Evolutionary conservation across 1,140 invertebrate genomes (phyloP).

Genomic region (Steinernema khuongi): DNA sequence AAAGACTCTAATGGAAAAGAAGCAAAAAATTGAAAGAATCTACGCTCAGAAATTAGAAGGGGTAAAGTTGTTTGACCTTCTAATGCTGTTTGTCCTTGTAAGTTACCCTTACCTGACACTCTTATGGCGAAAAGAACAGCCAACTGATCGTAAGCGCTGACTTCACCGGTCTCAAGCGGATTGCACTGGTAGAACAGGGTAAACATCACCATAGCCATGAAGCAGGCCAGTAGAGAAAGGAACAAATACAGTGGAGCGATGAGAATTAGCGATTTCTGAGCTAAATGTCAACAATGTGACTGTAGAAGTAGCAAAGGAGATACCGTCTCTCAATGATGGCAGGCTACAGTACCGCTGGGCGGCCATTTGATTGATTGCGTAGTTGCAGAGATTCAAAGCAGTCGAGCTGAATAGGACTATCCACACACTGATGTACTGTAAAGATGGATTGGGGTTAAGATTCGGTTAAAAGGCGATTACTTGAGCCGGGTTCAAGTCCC

Average conservation of each 20-base stretch:
- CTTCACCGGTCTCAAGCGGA: not conserved
- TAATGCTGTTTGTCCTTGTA: not conserved
- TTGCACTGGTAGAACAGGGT: not conserved
- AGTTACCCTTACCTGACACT: not conserved
- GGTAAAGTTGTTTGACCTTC: too few species aligned
- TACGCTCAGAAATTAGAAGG: too few species aligned
- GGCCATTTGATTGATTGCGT: not conserved
- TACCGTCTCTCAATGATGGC: not conserved
- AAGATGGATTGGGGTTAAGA: not conserved
- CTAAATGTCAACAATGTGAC: conserved; percentile 37
- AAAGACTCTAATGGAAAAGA: too few species aligned
- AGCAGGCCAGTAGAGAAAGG: not conserved
- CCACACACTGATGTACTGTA: conserved; percentile 4
- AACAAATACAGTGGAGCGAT: conserved; percentile 25
- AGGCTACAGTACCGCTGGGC: not conserved
- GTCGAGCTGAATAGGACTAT: not conserved
- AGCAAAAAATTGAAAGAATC: too few species aligned
- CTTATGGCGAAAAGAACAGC: not conserved
- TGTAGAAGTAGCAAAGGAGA: conserved; percentile 33
- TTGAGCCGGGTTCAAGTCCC: not conserved
- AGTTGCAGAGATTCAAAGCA: not conserved
- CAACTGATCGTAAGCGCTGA: not conserved
- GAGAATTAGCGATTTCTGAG: conserved; percentile 31
- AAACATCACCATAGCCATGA: not conserved
- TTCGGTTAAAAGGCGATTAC: not conserved